These are phyloP conservation scores for Centropus bengalensis DNA, from an alignment of 2,113 vertebrate genomes.

Conservation along the genomic window DNA sequence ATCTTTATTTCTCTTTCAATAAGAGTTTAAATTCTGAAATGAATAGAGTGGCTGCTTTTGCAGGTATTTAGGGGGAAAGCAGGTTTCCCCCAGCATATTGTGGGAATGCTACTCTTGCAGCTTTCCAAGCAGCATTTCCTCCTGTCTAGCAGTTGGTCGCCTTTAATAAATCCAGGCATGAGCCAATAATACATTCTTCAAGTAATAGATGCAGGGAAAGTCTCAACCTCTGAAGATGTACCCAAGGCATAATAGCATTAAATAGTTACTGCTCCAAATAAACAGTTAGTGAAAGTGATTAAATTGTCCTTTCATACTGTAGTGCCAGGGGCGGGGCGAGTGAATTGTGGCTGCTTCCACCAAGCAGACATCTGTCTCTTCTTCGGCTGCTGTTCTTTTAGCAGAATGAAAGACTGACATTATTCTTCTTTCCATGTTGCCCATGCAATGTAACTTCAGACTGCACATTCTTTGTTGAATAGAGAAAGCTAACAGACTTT, in stretches of 20 bases:
- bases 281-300: neutral
- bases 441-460: neutral
- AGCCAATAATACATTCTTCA: neutral
- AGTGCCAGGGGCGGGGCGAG: neutral
- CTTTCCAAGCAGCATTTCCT: neutral
- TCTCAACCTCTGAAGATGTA: neutral
- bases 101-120: neutral
- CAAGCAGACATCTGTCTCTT: slow-evolving; percentile 21
- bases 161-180: neutral
- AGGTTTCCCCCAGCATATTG: neutral
- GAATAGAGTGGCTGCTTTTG: neutral
- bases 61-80: neutral
- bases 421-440: neutral
- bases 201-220: neutral
- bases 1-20: neutral
- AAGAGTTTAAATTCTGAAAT: neutral
- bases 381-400: neutral
- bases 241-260: neutral
- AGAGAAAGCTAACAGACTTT: neutral
- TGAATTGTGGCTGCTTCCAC: neutral
- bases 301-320: neutral
- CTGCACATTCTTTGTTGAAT: neutral
- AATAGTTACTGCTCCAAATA: neutral
- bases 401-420: slow-evolving; percentile 10
- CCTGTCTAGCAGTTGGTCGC: neutral